Percentiles rank a stretch among this genome's conserved stretches.
Evolutionary conservation across 2,888 invertebrate species (phyloP).

Genomic region (Pollenia angustigena): DNA sequence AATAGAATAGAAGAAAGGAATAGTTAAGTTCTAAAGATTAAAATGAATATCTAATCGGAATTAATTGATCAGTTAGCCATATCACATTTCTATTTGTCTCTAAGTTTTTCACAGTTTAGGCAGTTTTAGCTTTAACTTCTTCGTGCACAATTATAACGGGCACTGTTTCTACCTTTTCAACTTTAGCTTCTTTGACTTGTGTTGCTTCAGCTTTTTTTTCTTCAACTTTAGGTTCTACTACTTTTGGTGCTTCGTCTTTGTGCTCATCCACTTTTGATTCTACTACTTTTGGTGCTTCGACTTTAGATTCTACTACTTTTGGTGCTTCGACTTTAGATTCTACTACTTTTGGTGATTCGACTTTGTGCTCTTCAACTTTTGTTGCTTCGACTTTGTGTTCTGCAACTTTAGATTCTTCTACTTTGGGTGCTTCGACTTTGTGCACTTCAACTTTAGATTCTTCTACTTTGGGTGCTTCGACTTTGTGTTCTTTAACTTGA

Average conservation of each 20-base stretch:
- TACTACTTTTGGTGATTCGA: neutral
- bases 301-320: neutral
- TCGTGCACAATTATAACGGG: neutral
- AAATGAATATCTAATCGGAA: slow-evolving; percentile 29
- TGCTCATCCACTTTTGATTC: slow-evolving; percentile 5
- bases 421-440: slow-evolving; percentile 22
- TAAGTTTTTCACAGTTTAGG: neutral
- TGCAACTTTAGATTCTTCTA: neutral
- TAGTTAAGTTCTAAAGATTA: neutral
- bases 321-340: slow-evolving; percentile 13
- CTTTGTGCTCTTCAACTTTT: slow-evolving; percentile 1
- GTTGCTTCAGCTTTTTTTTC: neutral
- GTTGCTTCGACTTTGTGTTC: neutral
- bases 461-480: neutral
- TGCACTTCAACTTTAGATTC: neutral
- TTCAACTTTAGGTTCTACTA: neutral
- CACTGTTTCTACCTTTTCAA: neutral
- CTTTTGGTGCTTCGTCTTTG: neutral
- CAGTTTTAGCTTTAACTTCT: slow-evolving; percentile 11
- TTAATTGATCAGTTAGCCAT: slow-evolving; percentile 38
- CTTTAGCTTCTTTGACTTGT: neutral
- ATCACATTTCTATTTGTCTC: slow-evolving; percentile 36
- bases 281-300: neutral
- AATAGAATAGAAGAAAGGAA: neutral
- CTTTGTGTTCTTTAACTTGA: slow-evolving; percentile 2